A percentile compares a stretch with the other conserved stretches of the same genome.
These are phyloP conservation scores for Lypha dubia DNA, from an alignment of 2,888 invertebrate genomes.

Conservation along the genomic window DNA sequence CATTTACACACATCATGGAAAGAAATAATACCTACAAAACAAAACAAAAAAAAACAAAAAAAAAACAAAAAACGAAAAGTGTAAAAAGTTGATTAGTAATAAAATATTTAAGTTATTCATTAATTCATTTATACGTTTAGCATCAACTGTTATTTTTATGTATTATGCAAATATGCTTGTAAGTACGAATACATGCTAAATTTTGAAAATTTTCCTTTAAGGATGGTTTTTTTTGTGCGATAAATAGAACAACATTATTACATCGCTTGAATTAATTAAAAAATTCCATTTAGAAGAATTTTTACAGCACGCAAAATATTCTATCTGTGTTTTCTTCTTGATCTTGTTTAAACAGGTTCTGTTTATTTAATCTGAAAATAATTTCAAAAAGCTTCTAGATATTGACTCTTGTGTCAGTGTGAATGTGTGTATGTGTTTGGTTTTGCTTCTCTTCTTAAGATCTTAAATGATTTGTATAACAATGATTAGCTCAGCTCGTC, in stretches of 20 bases:
- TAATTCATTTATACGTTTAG: constrained; percentile 24
- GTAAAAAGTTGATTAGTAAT: constrained; percentile 15
- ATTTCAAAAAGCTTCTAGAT: constrained; percentile 48
- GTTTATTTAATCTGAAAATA: constrained; percentile 40
- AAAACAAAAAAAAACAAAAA: too few relatives aligned
- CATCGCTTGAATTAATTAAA: constrained; percentile 36
- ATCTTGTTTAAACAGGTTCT: constrained; percentile 65
- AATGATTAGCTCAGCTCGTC: constrained; percentile 49
- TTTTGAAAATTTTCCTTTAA: constrained; percentile 37
- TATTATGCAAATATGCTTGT: too few relatives aligned
- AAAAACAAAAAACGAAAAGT: neutral
- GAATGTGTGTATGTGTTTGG: constrained; percentile 12
- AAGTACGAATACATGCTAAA: neutral
- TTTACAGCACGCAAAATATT: constrained; percentile 28
- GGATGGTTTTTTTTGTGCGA: neutral
- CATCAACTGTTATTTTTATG: neutral
- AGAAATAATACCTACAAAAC: too few relatives aligned
- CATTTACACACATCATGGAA: constrained; percentile 1
- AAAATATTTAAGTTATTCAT: constrained; percentile 23
- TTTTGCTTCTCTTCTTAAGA: constrained; percentile 21
- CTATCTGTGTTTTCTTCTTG: constrained; percentile 11
- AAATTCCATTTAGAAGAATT: constrained; percentile 52
- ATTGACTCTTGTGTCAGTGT: constrained; percentile 32
- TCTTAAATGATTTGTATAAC: constrained; percentile 41
- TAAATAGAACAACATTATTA: constrained; percentile 5